phyloP scores from a whole-genome alignment of 1,140 invertebrate genomes.

The Drosophila quadrilineata region DNA sequence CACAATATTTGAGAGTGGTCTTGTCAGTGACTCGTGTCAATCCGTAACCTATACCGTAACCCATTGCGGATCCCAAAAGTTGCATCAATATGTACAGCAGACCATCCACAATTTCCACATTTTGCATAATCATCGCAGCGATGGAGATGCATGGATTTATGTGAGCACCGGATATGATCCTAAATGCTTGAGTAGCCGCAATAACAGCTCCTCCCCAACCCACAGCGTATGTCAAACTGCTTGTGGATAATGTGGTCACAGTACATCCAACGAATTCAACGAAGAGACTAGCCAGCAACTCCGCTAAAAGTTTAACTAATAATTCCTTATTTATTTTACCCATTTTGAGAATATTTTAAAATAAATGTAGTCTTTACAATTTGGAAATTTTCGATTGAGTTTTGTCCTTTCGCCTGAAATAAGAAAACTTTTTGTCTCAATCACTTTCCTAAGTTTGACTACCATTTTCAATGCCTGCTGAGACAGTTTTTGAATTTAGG shows the following conservation, averaged over 20 bases:
- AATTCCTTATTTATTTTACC: constrained; percentile 8
- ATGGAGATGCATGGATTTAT: constrained; percentile 24
- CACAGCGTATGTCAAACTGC: not conserved
- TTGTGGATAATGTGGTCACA: not conserved
- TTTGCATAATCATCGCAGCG: constrained; percentile 21
- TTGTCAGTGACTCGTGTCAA: not conserved
- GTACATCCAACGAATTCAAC: constrained; percentile 12
- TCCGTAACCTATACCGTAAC: not conserved
- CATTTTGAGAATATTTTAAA: constrained; percentile 1
- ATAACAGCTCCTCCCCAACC: constrained; percentile 15
- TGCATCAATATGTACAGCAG: constrained; percentile 17
- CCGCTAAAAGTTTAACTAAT: not conserved
- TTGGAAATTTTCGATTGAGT: not conserved
- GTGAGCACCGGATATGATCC: constrained; percentile 26
- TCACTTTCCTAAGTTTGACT: not conserved
- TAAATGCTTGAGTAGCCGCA: constrained; percentile 17
- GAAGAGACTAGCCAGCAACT: constrained; percentile 5
- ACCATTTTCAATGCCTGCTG: not conserved
- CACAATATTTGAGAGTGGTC: not conserved
- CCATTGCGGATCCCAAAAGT: not conserved
- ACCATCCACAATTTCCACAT: not conserved
- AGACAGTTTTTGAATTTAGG: not conserved
- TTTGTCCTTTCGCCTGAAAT: not conserved
- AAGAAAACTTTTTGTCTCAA: not conserved
- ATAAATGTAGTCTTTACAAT: not conserved